Percentiles rank a stretch among this genome's conserved stretches.
Conservation (phyloP, 2,113 vertebrate genomes). For the Cichladusa arquata region DNA sequence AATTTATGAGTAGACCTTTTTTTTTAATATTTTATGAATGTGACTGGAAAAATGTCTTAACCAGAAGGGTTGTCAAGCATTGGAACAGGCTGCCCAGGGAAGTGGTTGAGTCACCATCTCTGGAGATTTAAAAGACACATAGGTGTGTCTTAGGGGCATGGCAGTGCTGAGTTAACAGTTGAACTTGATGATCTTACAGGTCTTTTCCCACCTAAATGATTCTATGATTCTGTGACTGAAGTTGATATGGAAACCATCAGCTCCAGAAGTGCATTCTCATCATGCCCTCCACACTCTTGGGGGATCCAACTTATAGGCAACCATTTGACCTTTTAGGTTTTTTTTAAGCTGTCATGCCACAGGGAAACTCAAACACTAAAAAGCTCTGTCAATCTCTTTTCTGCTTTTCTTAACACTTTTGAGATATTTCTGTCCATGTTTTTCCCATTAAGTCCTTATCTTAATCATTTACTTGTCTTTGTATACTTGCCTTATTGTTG, state of each 20-base stretch:
- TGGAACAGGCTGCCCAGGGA: background rate
- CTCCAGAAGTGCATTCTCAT: background rate
- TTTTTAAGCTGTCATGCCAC: background rate
- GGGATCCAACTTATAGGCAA: background rate
- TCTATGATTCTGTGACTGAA: background rate
- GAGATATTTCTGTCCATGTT: background rate
- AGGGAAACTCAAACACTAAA: background rate
- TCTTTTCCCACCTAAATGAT: background rate
- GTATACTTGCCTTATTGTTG: background rate
- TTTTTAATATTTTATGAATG: background rate
- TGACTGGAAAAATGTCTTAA: background rate
- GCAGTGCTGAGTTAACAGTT: background rate
- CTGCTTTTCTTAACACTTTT: background rate
- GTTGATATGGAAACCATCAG: background rate
- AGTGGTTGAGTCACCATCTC: background rate
- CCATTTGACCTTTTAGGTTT: background rate
- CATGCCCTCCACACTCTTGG: background rate
- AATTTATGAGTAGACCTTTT: background rate
- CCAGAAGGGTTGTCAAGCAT: background rate
- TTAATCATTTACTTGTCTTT: background rate
- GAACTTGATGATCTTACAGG: background rate
- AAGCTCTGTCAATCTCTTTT: background rate
- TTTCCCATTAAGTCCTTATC: background rate
- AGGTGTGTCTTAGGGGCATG: background rate
- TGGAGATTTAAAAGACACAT: background rate